Conservation (phyloP, 2,113 vertebrate species). For the Todiramphus chloris region DNA sequence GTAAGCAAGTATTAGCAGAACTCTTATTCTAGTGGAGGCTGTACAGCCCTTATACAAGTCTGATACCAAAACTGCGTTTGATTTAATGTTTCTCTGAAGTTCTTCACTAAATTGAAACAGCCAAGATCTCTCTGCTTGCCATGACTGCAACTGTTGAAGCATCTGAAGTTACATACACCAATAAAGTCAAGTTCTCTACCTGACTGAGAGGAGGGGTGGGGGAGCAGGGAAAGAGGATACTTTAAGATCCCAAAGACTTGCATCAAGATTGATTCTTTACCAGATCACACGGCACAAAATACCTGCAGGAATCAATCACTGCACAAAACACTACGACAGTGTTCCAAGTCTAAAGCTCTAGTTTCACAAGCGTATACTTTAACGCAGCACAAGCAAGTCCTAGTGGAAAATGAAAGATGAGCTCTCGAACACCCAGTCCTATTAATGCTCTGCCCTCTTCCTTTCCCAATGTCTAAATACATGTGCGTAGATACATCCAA, state of each 20-base stretch:
- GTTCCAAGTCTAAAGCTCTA: neutral
- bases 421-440: neutral
- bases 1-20: neutral
- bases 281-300: neutral
- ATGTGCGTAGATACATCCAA: neutral
- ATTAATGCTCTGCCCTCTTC: neutral
- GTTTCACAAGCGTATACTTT: neutral
- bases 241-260: neutral
- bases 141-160: neutral
- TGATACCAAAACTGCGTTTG: neutral
- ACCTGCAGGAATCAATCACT: neutral
- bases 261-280: neutral
- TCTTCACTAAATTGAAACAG: neutral
- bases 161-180: neutral
- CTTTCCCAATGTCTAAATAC: neutral
- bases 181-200: neutral
- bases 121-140: neutral
- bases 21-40: neutral
- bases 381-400: neutral
- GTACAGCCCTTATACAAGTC: neutral
- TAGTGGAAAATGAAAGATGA: neutral
- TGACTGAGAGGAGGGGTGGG: fast-evolving
- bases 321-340: neutral
- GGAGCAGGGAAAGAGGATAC: too few relatives aligned
- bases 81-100: neutral